These are phyloP conservation scores for Tenrec ecaudatus DNA, from an alignment of 2,113 vertebrate species.

Conservation along the genomic window DNA sequence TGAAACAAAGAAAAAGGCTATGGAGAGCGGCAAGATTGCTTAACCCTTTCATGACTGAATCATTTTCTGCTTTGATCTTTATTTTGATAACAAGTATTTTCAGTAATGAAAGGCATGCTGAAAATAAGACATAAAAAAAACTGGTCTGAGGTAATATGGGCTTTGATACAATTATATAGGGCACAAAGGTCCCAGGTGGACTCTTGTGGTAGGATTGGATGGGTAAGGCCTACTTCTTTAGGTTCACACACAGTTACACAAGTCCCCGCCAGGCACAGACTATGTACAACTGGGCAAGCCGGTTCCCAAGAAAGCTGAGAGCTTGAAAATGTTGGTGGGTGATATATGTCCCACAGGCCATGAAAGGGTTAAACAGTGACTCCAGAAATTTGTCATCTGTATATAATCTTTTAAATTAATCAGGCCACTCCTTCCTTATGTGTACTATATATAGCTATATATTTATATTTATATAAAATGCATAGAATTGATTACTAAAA, in stretches of 20 bases:
- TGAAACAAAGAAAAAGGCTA: conserved; percentile 75
- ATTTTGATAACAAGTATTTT: no score
- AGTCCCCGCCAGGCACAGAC: background rate
- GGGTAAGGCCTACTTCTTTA: background rate
- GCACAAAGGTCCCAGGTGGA: background rate
- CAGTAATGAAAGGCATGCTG: background rate
- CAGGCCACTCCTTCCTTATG: conserved; percentile 80
- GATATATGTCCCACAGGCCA: background rate
- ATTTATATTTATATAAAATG: conserved; percentile 86
- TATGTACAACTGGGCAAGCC: background rate
- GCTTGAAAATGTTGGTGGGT: background rate
- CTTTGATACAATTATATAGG: background rate
- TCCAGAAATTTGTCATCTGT: conserved; percentile 78
- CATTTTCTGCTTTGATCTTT: background rate
- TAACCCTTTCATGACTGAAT: background rate
- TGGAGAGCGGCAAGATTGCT: conserved; percentile 75
- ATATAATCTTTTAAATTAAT: conserved; percentile 83
- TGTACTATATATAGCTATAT: conserved; percentile 80
- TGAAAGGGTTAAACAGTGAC: conserved; percentile 66
- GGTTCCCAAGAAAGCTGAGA: background rate
- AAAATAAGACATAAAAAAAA: background rate
- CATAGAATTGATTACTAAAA: conserved; percentile 90
- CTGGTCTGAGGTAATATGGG: background rate
- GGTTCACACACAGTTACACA: background rate
- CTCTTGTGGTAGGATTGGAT: background rate